Evolutionary conservation across 2,797 vertebrate genomes (phyloP).

Genomic region (Spinus olivaceus): DNA sequence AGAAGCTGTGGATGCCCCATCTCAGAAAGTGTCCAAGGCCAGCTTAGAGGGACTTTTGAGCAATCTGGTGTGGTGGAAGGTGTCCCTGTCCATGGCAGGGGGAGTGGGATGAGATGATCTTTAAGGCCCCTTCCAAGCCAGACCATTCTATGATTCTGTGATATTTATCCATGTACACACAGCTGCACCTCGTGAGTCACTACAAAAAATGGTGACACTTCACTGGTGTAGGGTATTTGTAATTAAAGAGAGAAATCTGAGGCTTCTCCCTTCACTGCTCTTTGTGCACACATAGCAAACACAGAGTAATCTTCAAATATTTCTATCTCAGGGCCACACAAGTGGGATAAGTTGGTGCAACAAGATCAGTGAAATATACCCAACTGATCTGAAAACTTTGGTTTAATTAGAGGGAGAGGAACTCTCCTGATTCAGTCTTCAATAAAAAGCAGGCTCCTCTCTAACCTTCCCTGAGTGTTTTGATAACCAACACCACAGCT

Average conservation of each 20-base stretch:
- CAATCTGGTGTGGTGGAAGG: too few relatives aligned
- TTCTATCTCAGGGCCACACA: background rate
- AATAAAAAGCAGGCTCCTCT: background rate
- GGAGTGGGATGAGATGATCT: background rate
- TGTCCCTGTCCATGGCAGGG: background rate
- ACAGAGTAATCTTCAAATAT: background rate
- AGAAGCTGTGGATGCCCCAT: background rate
- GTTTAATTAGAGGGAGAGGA: background rate
- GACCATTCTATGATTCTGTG: background rate
- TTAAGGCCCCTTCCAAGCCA: background rate
- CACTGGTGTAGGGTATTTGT: background rate
- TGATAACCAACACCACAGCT: conserved; percentile 10
- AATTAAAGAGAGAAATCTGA: background rate
- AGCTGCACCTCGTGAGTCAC: background rate
- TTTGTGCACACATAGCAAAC: background rate
- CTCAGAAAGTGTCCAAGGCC: background rate
- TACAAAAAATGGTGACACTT: background rate
- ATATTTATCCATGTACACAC: background rate
- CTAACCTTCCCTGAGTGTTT: background rate
- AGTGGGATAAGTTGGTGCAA: background rate
- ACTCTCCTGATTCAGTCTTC: background rate
- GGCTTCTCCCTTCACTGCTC: background rate
- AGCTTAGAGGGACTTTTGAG: background rate
- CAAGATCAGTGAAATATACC: background rate
- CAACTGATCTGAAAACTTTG: background rate